Base-by-base conservation (phyloP, 1,140 invertebrate species). In the Druon quercuslanigerum region DNA sequence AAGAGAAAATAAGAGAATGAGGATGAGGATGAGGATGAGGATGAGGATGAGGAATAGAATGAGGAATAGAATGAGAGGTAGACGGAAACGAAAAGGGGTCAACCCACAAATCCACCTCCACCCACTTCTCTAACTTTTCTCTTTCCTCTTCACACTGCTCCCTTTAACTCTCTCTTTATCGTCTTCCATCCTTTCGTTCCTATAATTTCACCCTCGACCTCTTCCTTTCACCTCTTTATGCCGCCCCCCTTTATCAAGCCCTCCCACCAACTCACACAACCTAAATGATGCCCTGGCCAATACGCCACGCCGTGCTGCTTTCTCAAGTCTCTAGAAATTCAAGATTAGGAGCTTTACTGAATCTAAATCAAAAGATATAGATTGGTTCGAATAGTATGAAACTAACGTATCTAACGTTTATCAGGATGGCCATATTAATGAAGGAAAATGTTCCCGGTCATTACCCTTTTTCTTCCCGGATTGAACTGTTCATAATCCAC, bases 11-110 rank as follows among this genome's bases (percentile, higher is more conserved):
- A 70, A 73, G 71, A 19, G 71, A 2, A 54, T 54, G n/a, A 54
- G 40, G 40, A 46, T 46, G 40, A 46, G 40, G 17, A 17, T 17
- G 52, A 54, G n/a, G n/a, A n/a, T n/a, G n/a, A n/a, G n/a, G n/a
- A n/a, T n/a, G n/a, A n/a, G n/a, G n/a, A n/a, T n/a, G n/a, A n/a
- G 51, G n/a, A 71, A 71, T 14, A 70, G 70, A 78, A 60, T 74
- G 73, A 78, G 66, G 70, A 71, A 78, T 57, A 78, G 56, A 75
- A 75, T 80, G 74, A 79, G 78, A 82, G 77, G 77, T 74, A 78
- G 74, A 81, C 75, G 56, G 75, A 79, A 71, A 75, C 60, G 77
- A 83, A 86, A 86, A 73, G 79, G 78, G 83, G 84, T 83, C 81
- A 82, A 83, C 78, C 80, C 77, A 70, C 77, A 82, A 83, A 80